These are phyloP conservation scores for Netta rufina DNA, from an alignment of 2,797 vertebrate genomes.

Conservation along the genomic window DNA sequence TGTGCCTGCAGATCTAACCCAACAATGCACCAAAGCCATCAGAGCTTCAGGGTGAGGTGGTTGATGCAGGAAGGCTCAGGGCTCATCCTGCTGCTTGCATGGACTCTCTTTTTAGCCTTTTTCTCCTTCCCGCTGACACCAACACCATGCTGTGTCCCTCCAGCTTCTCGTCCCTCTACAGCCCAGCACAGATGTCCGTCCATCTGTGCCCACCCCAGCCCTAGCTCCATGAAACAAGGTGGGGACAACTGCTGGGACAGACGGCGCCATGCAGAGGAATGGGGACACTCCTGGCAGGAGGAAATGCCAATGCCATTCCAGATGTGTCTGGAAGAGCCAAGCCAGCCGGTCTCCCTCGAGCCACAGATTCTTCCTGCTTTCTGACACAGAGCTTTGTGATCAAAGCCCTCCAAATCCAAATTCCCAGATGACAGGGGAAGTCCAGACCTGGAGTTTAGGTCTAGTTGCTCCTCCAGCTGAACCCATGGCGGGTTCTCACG, in stretches of 20 bases:
- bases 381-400: not conserved
- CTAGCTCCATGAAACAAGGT: accelerated
- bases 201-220: not conserved
- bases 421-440: not conserved
- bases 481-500: not conserved
- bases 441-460: not conserved
- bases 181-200: not conserved
- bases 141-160: not conserved
- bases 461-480: not conserved
- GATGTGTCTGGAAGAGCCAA: not conserved
- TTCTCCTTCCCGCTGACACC: not conserved
- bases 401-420: not conserved
- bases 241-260: not conserved
- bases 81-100: not conserved
- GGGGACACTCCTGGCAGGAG: not conserved
- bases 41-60: not conserved
- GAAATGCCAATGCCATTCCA: not conserved
- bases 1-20: not conserved
- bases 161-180: not conserved
- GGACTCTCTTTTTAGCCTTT: not conserved
- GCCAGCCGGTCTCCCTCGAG: not conserved
- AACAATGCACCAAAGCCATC: not conserved
- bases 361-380: not conserved
- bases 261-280: not conserved
- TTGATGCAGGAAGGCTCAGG: not conserved